These are phyloP conservation scores for Euura saliciscinereae DNA, from an alignment of 1,140 invertebrate genomes.

Conservation along the genomic window DNA sequence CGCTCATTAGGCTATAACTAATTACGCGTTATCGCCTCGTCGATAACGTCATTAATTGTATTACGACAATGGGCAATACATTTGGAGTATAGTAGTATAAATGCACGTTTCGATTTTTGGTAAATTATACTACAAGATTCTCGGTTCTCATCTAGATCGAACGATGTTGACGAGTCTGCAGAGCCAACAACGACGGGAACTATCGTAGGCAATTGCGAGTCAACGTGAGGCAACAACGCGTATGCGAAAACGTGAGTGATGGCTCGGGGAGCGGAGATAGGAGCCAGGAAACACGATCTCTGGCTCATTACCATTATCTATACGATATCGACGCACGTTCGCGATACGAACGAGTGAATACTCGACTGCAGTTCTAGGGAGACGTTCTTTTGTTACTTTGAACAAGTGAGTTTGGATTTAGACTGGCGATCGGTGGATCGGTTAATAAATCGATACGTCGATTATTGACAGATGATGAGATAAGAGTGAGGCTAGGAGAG, in stretches of 20 bases:
- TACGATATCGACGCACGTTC: background rate
- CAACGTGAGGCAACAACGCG: slow-evolving; percentile 1
- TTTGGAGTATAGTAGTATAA: too few relatives aligned
- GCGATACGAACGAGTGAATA: too few relatives aligned
- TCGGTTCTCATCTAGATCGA: too few relatives aligned
- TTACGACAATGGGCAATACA: too few relatives aligned
- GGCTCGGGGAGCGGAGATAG: slow-evolving; percentile 20
- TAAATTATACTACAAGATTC: too few relatives aligned
- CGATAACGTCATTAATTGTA: too few relatives aligned
- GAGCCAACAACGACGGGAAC: too few relatives aligned
- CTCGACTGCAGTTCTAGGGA: too few relatives aligned
- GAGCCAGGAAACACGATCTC: background rate
- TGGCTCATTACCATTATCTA: slow-evolving; percentile 5
- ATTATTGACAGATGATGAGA: slow-evolving; percentile 7
- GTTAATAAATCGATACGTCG: background rate
- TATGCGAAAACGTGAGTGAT: slow-evolving; percentile 37
- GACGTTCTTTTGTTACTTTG: too few relatives aligned
- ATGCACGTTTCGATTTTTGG: too few relatives aligned
- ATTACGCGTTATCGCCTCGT: slow-evolving; percentile 33
- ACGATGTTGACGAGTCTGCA: too few relatives aligned
- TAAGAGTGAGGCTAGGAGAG: slow-evolving; percentile 21
- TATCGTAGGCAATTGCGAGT: background rate
- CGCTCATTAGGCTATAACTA: slow-evolving; percentile 53
- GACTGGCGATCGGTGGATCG: background rate
- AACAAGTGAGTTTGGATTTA: too few relatives aligned